Evolutionary conservation across 92 coral and sea anemone genomes (phyloP), one percentile per base, ranked within the genome.

Genomic region (Chrysogorgia sp.): DNA sequence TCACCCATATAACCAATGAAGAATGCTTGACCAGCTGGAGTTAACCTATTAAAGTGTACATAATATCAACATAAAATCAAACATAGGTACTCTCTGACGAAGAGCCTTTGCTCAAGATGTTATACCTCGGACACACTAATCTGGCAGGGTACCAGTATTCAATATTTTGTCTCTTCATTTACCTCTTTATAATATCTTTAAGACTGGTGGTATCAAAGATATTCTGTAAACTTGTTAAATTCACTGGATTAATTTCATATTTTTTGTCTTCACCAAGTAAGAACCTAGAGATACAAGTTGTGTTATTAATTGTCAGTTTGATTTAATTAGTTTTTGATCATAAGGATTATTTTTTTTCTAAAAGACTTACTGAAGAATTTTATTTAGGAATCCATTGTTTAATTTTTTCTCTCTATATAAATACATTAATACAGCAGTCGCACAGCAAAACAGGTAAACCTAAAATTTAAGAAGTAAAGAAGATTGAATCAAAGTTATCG

Each of bases 401-500:
- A 72, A 53, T 34, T 53, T 34, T 35, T 72, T 72, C 25, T 29
- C 52, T 34, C 79, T 72, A 63, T 94, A 86, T 26, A 94, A 81
- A 75, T 91, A 89, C 98, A 94, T 94, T 90, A 89, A 66, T 8
- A 86, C 59, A 2, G 96, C 88, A 15, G 96, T 89, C 20, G 98
- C 88, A 1, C 49, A 23, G 84, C 92, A 89, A 77, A 94, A 92
- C 61, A 94, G 58, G 81, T 87, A 82, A 55, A 94, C 88, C 98
- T 94, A 75, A 4, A 53, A 61, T 1, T 48, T 52, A 76, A 55
- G 21, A 82, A 59, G 34, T 12, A 56, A 61, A 40, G 13, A 28
- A 48, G 1, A 10, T 0, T 10, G 32, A 20, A 31, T 24, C 15
- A 47, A 74, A 12, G 32, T 13, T n/a, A n/a, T n/a, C n/a, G n/a